phyloP scores from a whole-genome alignment of 2,113 vertebrate species.

The Todiramphus saurophagus region DNA sequence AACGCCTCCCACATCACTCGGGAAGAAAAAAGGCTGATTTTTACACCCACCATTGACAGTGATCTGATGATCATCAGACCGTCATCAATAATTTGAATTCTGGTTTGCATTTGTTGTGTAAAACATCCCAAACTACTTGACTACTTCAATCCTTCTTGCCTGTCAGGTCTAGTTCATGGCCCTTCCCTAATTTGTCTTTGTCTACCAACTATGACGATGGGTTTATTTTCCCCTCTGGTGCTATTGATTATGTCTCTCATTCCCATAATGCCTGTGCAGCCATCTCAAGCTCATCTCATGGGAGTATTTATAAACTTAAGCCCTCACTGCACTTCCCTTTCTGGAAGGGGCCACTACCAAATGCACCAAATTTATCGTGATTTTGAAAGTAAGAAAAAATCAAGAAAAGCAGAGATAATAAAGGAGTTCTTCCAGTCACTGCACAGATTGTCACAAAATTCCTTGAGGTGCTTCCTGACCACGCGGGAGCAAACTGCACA shows the following conservation, averaged over 20 bases:
- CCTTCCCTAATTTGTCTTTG: not conserved
- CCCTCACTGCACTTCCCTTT: not conserved
- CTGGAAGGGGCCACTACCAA: not conserved
- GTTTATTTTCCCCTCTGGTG: not conserved
- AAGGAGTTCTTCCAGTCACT: not conserved
- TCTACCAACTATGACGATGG: not conserved
- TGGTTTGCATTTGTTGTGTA: not conserved
- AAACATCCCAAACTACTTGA: not conserved
- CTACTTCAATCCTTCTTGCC: not conserved
- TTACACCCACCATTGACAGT: fast-evolving
- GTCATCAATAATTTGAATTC: not conserved
- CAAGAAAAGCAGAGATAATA: not conserved
- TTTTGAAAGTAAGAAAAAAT: not conserved
- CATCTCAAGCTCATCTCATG: not conserved
- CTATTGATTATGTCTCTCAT: not conserved
- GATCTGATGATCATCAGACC: not conserved
- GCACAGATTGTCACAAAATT: not conserved
- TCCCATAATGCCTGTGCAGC: not conserved
- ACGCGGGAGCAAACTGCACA: fast-evolving
- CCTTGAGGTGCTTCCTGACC: not conserved
- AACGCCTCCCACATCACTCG: not conserved
- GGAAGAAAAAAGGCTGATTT: not conserved
- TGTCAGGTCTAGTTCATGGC: not conserved
- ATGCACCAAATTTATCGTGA: not conserved
- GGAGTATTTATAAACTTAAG: not conserved